Base-by-base conservation (phyloP, 2,888 invertebrate species). In the Plagodis dolabraria region DNA sequence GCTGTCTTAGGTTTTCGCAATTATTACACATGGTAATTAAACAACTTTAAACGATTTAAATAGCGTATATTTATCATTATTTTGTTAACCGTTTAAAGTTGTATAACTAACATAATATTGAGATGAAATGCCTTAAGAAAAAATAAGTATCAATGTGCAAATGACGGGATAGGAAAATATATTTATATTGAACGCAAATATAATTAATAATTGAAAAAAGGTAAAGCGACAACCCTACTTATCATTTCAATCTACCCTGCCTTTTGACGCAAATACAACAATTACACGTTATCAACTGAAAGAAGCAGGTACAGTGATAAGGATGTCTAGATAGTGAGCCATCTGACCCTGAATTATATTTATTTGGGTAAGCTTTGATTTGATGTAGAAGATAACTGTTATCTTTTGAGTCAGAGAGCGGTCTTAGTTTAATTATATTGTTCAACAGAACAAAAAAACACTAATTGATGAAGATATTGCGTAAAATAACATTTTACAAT, bases 181-280 rank as follows among this genome's bases (percentile, higher is more conserved):
- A 2, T 22, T 22, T 22, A 1, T 22, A 22, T 4, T 22, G 22
- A 22, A 22, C n/a, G 42, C 0, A 10, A n/a, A 8, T 22, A 33
- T 5, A 11, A 12, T 43, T 33, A n/a, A 11, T 35, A 22, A 40
- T 6, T 22, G n/a, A n/a, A n/a, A n/a, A n/a, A 1, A 12, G 6
- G 6, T 12, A 0, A 35, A 43, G 40, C 12, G 47, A 33, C 55
- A 60, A 22, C 60, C 56, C 60, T 60, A 42, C 53, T 70, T 75
- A 76, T 77, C 76, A 61, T 53, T 61, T 58, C 63, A 64, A 70
- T 70, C 63, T 33, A 56, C 33, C 12, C 64, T 62, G 58, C 53
- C 51, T 63, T 63, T 64, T 77, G 70, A 74, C 74, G 75, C 67
- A 74, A 71, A 71, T 73, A 61, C 64, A 50, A 68, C 52, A 63